These are phyloP conservation scores for Ceratina calcarata DNA, from an alignment of 1,140 invertebrate genomes.

Conservation along the genomic window DNA sequence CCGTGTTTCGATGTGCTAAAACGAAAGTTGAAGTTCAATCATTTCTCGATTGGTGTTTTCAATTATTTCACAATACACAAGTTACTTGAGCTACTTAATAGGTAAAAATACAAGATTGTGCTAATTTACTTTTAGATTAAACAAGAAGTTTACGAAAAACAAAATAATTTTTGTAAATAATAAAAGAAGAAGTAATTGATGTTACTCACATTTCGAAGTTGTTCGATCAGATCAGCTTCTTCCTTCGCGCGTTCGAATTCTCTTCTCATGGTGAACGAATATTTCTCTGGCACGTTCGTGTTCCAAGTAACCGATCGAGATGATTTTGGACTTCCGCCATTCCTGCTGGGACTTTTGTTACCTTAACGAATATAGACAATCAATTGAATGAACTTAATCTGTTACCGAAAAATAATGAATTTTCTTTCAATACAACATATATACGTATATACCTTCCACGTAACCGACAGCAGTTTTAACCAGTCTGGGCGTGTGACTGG, in stretches of 20 bases:
- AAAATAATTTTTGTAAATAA: too few relatives aligned
- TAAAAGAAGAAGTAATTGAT: too few relatives aligned
- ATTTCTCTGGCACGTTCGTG: slow-evolving; percentile 87
- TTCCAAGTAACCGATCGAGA: slow-evolving; percentile 85
- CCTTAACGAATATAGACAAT: slow-evolving; percentile 45
- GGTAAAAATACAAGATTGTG: too few relatives aligned
- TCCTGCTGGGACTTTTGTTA: slow-evolving; percentile 68
- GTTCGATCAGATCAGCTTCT: slow-evolving; percentile 92
- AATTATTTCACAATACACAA: too few relatives aligned
- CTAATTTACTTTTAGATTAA: too few relatives aligned
- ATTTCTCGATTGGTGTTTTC: background rate
- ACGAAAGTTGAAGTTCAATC: background rate
- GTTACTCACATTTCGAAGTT: slow-evolving; percentile 88
- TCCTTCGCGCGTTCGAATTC: slow-evolving; percentile 94
- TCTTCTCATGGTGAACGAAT: slow-evolving; percentile 94
- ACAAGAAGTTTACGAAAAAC: too few relatives aligned
- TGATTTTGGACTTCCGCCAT: slow-evolving; percentile 77
- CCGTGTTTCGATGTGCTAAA: slow-evolving; percentile 92
- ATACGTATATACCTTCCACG: slow-evolving; percentile 77
- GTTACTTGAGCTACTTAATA: too few relatives aligned
- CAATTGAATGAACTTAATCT: background rate
- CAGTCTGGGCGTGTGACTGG: slow-evolving; percentile 79
- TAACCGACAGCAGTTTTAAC: slow-evolving; percentile 82
- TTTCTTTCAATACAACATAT: background rate
- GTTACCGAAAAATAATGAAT: too few relatives aligned